Evolutionary conservation across 2,797 vertebrate genomes (phyloP).

Genomic region (Pseudotriccus pelzelni): DNA sequence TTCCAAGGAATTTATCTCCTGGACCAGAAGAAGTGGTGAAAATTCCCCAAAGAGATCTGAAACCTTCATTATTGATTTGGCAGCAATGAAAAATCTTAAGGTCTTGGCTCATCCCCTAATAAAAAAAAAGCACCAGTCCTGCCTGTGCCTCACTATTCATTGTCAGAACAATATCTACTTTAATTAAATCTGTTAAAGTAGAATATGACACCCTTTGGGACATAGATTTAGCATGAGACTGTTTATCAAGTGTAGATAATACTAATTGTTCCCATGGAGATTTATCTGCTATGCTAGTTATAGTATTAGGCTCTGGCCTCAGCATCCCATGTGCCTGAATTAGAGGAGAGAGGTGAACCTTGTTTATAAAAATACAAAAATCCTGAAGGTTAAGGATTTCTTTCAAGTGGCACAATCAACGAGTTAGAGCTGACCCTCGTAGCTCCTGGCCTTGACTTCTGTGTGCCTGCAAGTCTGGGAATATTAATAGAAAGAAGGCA

Average conservation of each 20-base stretch:
- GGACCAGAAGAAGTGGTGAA: conserved; percentile 35
- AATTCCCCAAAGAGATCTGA: conserved; percentile 51
- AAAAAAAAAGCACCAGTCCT: conserved; percentile 36
- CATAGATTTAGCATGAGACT: conserved; percentile 72
- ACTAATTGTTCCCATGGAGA: conserved; percentile 76
- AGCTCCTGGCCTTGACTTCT: conserved; percentile 1
- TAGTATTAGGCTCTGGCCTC: conserved; percentile 51
- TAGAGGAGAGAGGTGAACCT: conserved; percentile 39
- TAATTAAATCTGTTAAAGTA: conserved; percentile 73
- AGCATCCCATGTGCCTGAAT: conserved; percentile 38
- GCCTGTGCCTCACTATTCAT: conserved; percentile 29
- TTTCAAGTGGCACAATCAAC: not conserved
- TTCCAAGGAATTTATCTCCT: conserved; percentile 46
- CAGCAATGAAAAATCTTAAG: conserved; percentile 48
- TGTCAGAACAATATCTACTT: conserved; percentile 63
- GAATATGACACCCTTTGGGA: conserved; percentile 72
- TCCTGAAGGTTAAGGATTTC: conserved; percentile 31
- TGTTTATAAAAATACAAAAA: conserved; percentile 46
- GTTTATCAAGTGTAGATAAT: conserved; percentile 75
- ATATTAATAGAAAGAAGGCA: conserved; percentile 6
- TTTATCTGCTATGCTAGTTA: conserved; percentile 64
- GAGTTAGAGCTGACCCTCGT: not conserved
- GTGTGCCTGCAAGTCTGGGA: not conserved
- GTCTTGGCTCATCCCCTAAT: conserved; percentile 38
- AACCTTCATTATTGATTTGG: conserved; percentile 59